Conservation (phyloP, 2,888 invertebrate genomes). For the Drosophila setosimentum region DNA sequence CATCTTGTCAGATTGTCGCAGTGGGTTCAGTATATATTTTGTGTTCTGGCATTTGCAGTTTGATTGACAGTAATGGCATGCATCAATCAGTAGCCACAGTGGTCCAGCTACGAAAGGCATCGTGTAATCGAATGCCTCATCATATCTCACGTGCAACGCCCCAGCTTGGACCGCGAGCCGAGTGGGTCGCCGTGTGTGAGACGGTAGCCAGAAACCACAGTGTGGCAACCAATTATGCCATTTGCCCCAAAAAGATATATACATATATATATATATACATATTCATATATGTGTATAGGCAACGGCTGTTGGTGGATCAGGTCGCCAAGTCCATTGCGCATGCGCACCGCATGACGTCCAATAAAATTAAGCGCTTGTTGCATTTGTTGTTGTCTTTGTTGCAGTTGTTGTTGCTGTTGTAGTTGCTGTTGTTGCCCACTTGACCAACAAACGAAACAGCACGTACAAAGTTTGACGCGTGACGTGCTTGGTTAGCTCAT, state of each 20-base stretch:
- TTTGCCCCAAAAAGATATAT: slow-evolving; percentile 66
- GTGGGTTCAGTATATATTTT: slow-evolving; percentile 24
- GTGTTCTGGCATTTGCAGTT: slow-evolving; percentile 38
- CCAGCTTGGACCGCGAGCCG: slow-evolving; percentile 2
- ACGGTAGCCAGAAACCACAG: slow-evolving; percentile 52
- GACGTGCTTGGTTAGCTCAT: slow-evolving; percentile 69
- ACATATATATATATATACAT: not conserved
- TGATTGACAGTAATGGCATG: slow-evolving; percentile 69
- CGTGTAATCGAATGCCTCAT: slow-evolving; percentile 32
- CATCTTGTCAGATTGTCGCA: slow-evolving; percentile 6
- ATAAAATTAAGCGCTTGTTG: slow-evolving; percentile 78
- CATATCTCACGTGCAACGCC: slow-evolving; percentile 45
- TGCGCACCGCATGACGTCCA: slow-evolving; percentile 76
- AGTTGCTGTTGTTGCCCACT: slow-evolving; percentile 55
- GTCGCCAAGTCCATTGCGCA: slow-evolving; percentile 64
- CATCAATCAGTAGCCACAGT: slow-evolving; percentile 64
- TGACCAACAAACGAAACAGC: slow-evolving; percentile 79
- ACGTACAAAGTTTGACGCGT: slow-evolving; percentile 79
- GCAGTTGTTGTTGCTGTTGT: slow-evolving; percentile 35
- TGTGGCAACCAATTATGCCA: slow-evolving; percentile 75
- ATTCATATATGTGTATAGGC: slow-evolving; percentile 17
- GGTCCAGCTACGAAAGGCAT: slow-evolving; percentile 19
- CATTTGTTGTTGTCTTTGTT: slow-evolving; percentile 56
- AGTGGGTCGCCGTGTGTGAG: slow-evolving; percentile 35
- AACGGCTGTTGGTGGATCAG: slow-evolving; percentile 44